A percentile compares a stretch with the other conserved stretches of the same genome.
phyloP scores from a whole-genome alignment of 2,888 invertebrate species.

The Actias luna region DNA sequence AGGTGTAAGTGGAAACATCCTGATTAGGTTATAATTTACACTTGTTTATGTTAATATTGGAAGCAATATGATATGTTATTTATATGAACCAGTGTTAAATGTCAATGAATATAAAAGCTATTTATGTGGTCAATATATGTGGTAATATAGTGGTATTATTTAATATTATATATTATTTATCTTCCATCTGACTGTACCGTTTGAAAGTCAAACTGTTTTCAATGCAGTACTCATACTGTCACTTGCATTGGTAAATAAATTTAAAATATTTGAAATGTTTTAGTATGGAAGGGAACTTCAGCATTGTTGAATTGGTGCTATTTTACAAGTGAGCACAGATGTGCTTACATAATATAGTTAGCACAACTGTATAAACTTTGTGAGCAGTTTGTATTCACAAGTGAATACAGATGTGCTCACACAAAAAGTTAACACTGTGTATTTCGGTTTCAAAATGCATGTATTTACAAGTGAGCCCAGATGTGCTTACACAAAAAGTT shows the following conservation, averaged over 20 bases:
- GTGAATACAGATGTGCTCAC: too few species aligned
- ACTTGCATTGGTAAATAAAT: background rate
- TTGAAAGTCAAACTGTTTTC: too few species aligned
- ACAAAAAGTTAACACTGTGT: too few species aligned
- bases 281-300: background rate
- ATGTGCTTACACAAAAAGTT: too few species aligned
- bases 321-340: background rate
- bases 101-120: background rate
- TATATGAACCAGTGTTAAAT: background rate
- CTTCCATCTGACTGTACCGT: too few species aligned
- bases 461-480: too few species aligned
- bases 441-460: too few species aligned
- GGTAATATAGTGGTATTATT: background rate
- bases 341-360: background rate
- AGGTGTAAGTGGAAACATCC: background rate
- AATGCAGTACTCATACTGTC: too few species aligned
- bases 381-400: background rate
- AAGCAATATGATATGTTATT: slow-evolving; percentile 5
- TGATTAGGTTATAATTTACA: background rate
- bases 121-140: background rate
- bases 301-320: background rate
- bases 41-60: background rate
- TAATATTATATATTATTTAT: background rate
- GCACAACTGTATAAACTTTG: background rate
- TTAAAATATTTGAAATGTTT: background rate